phyloP scores from a whole-genome alignment of 2,888 invertebrate species.

The Melanotus villosus region DNA sequence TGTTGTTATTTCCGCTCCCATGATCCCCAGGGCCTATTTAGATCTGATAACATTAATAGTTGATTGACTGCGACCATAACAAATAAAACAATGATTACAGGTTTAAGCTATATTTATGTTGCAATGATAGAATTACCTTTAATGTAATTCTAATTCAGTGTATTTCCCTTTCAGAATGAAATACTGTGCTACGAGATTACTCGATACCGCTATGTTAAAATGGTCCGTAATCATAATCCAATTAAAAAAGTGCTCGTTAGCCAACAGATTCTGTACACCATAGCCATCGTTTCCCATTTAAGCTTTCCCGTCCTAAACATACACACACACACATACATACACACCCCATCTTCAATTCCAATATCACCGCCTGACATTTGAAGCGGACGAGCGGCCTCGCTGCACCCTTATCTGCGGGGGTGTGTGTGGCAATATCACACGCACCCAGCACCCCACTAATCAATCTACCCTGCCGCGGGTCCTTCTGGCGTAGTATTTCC shows the following conservation, averaged over 20 bases:
- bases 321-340: conserved; percentile 55
- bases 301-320: conserved; percentile 58
- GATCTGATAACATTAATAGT: too few species aligned
- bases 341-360: conserved; percentile 55
- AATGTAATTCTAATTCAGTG: too few species aligned
- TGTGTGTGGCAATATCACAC: conserved; percentile 61
- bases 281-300: conserved; percentile 51
- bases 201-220: conserved; percentile 26
- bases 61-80: too few species aligned
- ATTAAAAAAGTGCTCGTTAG: conserved; percentile 43
- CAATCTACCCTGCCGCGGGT: conserved; percentile 63
- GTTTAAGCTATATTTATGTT: too few species aligned
- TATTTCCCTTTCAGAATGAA: too few species aligned
- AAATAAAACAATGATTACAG: too few species aligned
- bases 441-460: conserved; percentile 66
- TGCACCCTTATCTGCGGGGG: conserved; percentile 62
- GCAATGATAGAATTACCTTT: too few species aligned
- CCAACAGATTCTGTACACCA: conserved; percentile 25
- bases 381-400: conserved; percentile 55
- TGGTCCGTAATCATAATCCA: conserved; percentile 34
- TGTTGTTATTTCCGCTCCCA: too few species aligned
- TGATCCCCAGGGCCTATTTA: too few species aligned
- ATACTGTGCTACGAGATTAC: too few species aligned
- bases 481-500: conserved; percentile 51
- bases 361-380: conserved; percentile 56